Evolutionary conservation across 2,888 invertebrate genomes (phyloP), one percentile per base, ranked within the genome.

Genomic region (Arenicola marina): DNA sequence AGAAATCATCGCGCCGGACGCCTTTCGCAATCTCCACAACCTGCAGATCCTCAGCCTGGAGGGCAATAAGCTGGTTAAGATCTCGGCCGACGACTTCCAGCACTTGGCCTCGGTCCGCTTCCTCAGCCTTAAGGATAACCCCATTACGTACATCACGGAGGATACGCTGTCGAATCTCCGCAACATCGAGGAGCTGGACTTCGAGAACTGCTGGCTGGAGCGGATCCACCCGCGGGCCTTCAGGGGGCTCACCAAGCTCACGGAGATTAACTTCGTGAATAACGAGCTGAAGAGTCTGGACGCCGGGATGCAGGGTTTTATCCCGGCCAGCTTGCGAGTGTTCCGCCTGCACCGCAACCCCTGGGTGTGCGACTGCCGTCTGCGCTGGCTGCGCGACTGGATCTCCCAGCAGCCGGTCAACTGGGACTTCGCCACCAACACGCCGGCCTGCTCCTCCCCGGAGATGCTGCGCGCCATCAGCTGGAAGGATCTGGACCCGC

Each of bases 351-450:
- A 69, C 64, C 54, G 61, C 32, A 72, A 72, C 60, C 69, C 64
- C 3, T 72, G 72, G 72, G 24, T 43, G 31, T 72, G 72, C 45
- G 68, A 72, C 61, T 72, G 72, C 33, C 60, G 56, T 15, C 65
- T 72, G 51, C 66, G 68, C 2, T 69, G 71, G 69, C 44, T 72
- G n/a, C 57, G 67, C 4, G 33, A 59, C 7, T 59, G 60, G 58
- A 62, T 68, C 18, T 38, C 51, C 21, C 44, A 48, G n/a, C 46
- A 51, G 15, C 60, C 53, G 21, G 59, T 65, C 15, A 66, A 69
- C 57, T 72, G 72, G 72, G 63, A 68, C 32, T 72, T 71, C 48
- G 61, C 57, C n/a, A 38, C 56, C 1, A 68, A 68, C 56, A 66
- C 66, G 2, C 72, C 72, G 4, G 57, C 57, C 1, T 72, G 72